A percentile compares a stretch with the other conserved stretches of the same genome.
phyloP scores from a whole-genome alignment of 2,113 vertebrate species.

The Lonchura striata region DNA sequence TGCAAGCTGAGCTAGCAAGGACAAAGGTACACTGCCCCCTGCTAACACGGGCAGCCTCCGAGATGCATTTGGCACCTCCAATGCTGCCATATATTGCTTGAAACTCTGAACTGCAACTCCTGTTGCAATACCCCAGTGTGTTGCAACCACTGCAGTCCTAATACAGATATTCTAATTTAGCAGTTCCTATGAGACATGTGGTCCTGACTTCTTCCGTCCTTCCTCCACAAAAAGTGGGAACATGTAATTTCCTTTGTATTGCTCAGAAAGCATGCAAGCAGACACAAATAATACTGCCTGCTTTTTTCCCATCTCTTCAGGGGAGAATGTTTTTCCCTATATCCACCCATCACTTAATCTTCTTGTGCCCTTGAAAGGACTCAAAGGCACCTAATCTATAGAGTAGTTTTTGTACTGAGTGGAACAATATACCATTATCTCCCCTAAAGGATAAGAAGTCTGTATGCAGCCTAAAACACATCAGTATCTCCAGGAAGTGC shows the following conservation, averaged over 20 bases:
- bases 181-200: neutral
- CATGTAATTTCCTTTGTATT: neutral
- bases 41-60: neutral
- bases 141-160: neutral
- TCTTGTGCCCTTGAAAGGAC: neutral
- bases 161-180: neutral
- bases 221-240: neutral
- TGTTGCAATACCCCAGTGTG: neutral
- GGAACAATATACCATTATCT: neutral
- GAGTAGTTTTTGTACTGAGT: neutral
- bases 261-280: neutral
- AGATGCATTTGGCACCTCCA: neutral
- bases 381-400: neutral
- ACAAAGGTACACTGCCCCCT: neutral
- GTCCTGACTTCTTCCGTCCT: neutral
- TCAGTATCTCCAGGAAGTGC: neutral
- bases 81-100: rapidly evolving
- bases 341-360: neutral
- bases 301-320: neutral
- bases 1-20: neutral
- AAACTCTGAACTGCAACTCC: neutral
- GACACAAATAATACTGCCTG: neutral
- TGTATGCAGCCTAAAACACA: too few relatives aligned
- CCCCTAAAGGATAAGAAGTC: neutral
- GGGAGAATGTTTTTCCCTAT: neutral